Evolutionary conservation across 2,797 vertebrate genomes (phyloP).

Genomic region (Labeo calbasu): DNA sequence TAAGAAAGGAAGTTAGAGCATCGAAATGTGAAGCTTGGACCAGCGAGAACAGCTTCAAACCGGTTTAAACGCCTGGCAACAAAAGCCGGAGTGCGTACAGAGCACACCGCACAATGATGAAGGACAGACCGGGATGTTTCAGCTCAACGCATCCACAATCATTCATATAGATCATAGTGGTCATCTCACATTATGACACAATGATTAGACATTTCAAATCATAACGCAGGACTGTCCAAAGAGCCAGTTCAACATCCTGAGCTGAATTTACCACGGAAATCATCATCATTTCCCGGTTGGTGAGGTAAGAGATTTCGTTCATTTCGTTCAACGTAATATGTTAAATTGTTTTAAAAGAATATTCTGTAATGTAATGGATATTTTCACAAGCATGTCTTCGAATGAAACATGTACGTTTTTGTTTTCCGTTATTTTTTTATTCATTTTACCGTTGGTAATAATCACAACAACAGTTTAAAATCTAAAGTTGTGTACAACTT

Average conservation of each 20-base stretch:
- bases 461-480: not conserved
- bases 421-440: not conserved
- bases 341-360: not conserved
- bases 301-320: constrained; percentile 29
- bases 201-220: constrained; percentile 37
- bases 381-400: not conserved
- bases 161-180: not conserved
- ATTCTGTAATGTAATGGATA: not conserved
- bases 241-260: constrained; percentile 29
- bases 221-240: not conserved
- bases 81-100: constrained; percentile 56
- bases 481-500: not conserved
- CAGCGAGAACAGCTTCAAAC: constrained; percentile 74
- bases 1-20: constrained; percentile 52
- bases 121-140: constrained; percentile 42
- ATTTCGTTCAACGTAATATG: not conserved
- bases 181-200: not conserved
- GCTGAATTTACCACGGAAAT: constrained; percentile 26
- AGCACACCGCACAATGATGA: not conserved
- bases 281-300: not conserved
- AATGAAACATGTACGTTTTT: not conserved
- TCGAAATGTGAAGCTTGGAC: constrained; percentile 58
- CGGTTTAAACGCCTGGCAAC: constrained; percentile 67
- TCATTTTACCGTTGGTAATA: not conserved
- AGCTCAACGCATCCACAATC: not conserved